Percentiles rank a stretch among this genome's conserved stretches.
Evolutionary conservation across 2,888 invertebrate genomes (phyloP).

Genomic region (Papilio gigon): DNA sequence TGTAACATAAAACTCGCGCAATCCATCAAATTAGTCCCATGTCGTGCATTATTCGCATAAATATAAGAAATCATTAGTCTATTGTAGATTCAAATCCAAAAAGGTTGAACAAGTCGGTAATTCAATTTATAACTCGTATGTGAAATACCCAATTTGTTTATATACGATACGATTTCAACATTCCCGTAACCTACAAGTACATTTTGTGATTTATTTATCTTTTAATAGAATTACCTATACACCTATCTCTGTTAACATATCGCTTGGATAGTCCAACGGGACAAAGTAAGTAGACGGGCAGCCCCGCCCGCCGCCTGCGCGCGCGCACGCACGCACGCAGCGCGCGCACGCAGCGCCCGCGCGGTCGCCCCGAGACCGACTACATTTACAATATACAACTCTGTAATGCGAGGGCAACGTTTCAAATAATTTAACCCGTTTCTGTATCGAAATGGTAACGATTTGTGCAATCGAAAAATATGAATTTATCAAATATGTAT

Average conservation of each 20-base stretch:
- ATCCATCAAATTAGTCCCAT: slow-evolving; percentile 18
- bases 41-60: slow-evolving; percentile 1
- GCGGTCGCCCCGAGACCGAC: slow-evolving; percentile 58
- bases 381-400: slow-evolving; percentile 66
- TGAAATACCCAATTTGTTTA: slow-evolving; percentile 72
- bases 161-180: slow-evolving; percentile 78
- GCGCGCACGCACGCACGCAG: slow-evolving; percentile 54
- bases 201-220: slow-evolving; percentile 76
- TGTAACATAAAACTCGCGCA: neutral
- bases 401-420: slow-evolving; percentile 77
- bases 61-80: slow-evolving; percentile 50
- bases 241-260: slow-evolving; percentile 76
- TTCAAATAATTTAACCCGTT: slow-evolving; percentile 55
- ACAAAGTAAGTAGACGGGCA: slow-evolving; percentile 68
- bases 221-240: slow-evolving; percentile 76
- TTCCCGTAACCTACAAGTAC: slow-evolving; percentile 81
- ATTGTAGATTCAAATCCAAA: slow-evolving; percentile 83
- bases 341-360: slow-evolving; percentile 56
- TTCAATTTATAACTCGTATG: slow-evolving; percentile 76
- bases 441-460: slow-evolving; percentile 60
- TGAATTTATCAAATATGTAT: slow-evolving; percentile 56
- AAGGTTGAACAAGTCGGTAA: slow-evolving; percentile 78
- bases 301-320: slow-evolving; percentile 42
- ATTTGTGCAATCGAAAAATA: slow-evolving; percentile 72
- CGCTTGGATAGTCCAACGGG: slow-evolving; percentile 74